Base-by-base conservation (phyloP, 2,888 invertebrate species). In the Eurytoma adleriae region DNA sequence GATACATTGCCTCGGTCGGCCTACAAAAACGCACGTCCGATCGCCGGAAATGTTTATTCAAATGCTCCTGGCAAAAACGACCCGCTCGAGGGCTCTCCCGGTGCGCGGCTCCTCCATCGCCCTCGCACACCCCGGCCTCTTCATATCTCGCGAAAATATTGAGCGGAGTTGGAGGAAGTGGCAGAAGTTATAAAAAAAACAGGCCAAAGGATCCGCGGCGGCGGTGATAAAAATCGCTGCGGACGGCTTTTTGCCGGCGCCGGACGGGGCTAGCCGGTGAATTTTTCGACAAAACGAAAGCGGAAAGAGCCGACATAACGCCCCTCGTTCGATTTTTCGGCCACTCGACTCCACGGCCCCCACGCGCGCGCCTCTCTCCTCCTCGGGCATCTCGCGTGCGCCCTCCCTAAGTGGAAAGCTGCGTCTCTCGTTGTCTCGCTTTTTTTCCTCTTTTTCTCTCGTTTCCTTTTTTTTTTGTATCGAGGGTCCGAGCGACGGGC, bases 271-370 rank as follows among this genome's bases (percentile, higher is more conserved):
- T n/a, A 0, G 54, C 14, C 14, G 54, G 3, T 54, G 54, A 64
- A 40, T 75, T 75, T 75, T 75, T 79, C 64, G 56, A 74, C 1
- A 67, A 79, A 75, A 79, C 66, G 67, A 75, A 79, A 75, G 57
- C 40, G 74, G 56, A 71, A 75, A 79, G 71, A 18, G 64, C 30
- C 30, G 2, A 50, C 20, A 16, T 50, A 71, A 30, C 48, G n/a
- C 40, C 40, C 71, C 71, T 75, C 71, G 59, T 75, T 71, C 67
- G 64, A 66, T 79, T 79, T 75, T 79, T 79, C 57, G 70, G 52
- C 70, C 68, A 30, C 50, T 68, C 71, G 59, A 59, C 59, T 72
- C 52, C 57, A 54, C 70, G 40, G 40, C 27, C 13, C 54, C 61
- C 62, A 62, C 61, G 50, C n/a, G 27, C 48, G 7, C 59, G 18